A percentile compares a stretch with the other conserved stretches of the same genome.
Evolutionary conservation across 2,797 vertebrate genomes (phyloP).

Genomic region (Sebastes matsubarae): DNA sequence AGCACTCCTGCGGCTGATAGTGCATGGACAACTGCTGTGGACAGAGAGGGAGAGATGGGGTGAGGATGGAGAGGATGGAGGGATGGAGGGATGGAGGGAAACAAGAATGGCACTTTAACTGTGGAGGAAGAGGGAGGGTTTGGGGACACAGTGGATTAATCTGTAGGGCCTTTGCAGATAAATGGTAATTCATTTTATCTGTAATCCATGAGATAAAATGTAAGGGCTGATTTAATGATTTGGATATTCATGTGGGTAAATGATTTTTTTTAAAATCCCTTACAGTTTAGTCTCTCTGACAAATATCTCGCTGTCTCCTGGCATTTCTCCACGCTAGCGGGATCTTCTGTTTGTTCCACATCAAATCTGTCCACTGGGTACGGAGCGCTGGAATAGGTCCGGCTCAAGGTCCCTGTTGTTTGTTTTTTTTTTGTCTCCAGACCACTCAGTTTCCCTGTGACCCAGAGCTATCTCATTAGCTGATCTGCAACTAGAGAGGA

Average conservation of each 20-base stretch:
- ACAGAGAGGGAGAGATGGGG: slow-evolving; percentile 51
- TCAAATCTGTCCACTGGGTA: slow-evolving; percentile 39
- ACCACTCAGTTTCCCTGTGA: slow-evolving; percentile 54
- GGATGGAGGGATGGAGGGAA: slow-evolving; percentile 22
- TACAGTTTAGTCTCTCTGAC: slow-evolving; percentile 24
- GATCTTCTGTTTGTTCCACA: slow-evolving; percentile 49
- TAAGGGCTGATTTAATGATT: slow-evolving; percentile 61
- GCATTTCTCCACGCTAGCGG: slow-evolving; percentile 21
- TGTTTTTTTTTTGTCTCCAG: slow-evolving; percentile 20
- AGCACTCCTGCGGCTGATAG: slow-evolving; percentile 73
- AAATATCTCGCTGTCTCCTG: slow-evolving; percentile 32
- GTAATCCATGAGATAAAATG: slow-evolving; percentile 49
- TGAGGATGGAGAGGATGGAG: slow-evolving; percentile 36
- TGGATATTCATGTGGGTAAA: slow-evolving; percentile 55
- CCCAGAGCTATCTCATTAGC: slow-evolving; percentile 67
- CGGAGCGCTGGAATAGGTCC: slow-evolving; percentile 13
- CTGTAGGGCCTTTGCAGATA: slow-evolving; percentile 45
- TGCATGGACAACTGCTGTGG: slow-evolving; percentile 74
- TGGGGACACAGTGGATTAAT: slow-evolving; percentile 33
- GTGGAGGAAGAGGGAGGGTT: slow-evolving; percentile 24
- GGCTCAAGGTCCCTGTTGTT: slow-evolving; percentile 53
- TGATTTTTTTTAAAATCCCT: slow-evolving; percentile 12
- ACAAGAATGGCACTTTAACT: slow-evolving; percentile 63
- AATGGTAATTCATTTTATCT: slow-evolving; percentile 60
- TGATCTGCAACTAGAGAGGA: slow-evolving; percentile 27